phyloP scores from a whole-genome alignment of 2,113 vertebrate species.

The Zapus hudsonius region DNA sequence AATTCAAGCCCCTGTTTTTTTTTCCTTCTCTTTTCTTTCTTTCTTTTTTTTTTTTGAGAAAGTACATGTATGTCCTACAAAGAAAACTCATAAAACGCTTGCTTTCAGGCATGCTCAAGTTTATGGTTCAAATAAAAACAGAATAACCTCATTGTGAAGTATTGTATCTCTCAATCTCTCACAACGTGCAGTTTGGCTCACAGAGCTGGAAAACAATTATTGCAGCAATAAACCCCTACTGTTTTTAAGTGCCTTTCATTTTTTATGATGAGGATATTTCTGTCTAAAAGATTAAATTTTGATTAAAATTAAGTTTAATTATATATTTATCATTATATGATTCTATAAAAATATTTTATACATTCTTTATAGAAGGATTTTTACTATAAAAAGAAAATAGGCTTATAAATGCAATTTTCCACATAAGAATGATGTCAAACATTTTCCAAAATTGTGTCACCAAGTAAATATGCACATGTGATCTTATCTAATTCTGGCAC shows the following conservation, averaged over 20 bases:
- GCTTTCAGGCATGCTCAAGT: neutral
- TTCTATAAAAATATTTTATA: no score
- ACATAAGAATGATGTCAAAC: neutral
- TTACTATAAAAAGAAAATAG: neutral
- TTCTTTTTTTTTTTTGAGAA: no score
- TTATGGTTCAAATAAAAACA: conserved; percentile 40
- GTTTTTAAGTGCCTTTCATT: neutral
- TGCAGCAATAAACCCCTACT: conserved; percentile 33
- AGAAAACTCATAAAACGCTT: neutral
- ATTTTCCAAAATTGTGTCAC: neutral
- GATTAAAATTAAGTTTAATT: neutral
- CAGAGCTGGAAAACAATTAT: neutral
- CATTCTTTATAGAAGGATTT: neutral
- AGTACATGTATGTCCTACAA: neutral
- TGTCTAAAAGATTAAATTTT: neutral
- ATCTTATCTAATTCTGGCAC: neutral
- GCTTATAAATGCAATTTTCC: neutral
- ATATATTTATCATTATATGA: neutral
- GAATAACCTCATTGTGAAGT: neutral
- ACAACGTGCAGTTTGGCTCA: neutral
- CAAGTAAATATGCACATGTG: no score
- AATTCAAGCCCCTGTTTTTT: conserved; percentile 56
- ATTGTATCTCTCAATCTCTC: neutral
- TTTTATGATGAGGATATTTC: neutral
- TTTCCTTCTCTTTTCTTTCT: conserved; percentile 51